A percentile compares a stretch with the other conserved stretches of the same genome.
Evolutionary conservation across 92 coral and sea anemone genomes (phyloP).

Genomic region (Epizoanthus ramosus): DNA sequence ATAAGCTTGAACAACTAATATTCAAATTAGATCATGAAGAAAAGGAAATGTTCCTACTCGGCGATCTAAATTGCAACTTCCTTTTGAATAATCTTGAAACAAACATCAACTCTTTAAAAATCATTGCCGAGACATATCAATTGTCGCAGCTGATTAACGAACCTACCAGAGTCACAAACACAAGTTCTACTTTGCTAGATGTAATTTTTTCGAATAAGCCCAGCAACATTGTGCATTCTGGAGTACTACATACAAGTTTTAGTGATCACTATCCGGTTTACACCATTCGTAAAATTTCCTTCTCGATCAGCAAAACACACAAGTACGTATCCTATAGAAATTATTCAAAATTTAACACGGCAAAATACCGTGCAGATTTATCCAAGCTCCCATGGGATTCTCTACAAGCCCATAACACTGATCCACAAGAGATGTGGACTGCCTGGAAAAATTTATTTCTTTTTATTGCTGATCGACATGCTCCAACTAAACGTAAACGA

Average conservation of each 20-base stretch:
- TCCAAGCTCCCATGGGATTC: too few species aligned
- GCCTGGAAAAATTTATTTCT: slow-evolving; percentile 1
- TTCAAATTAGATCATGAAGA: neutral
- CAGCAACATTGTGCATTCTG: slow-evolving; percentile 7
- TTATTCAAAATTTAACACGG: too few species aligned
- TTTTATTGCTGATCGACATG: slow-evolving; percentile 9
- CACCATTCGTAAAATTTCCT: slow-evolving; percentile 8
- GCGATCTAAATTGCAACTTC: neutral
- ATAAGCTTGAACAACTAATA: too few species aligned
- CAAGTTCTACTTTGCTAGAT: too few species aligned
- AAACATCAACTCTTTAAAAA: too few species aligned
- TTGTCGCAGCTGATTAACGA: slow-evolving; percentile 17
- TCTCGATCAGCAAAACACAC: neutral
- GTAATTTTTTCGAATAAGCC: neutral
- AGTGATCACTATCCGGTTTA: slow-evolving; percentile 17
- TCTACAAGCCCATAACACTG: too few species aligned
- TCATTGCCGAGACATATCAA: too few species aligned
- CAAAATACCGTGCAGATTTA: too few species aligned
- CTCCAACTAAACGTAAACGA: slow-evolving; percentile 13
- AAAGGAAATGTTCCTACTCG: slow-evolving; percentile 22
- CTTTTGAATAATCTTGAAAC: too few species aligned
- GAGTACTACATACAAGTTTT: slow-evolving; percentile 4
- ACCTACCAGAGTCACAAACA: slow-evolving; percentile 16
- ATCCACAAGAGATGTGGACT: neutral
- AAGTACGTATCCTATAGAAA: neutral